Percentiles rank a stretch among this genome's conserved stretches.
These are phyloP conservation scores for Stenurella melanura DNA, from an alignment of 2,888 invertebrate genomes.

Conservation along the genomic window DNA sequence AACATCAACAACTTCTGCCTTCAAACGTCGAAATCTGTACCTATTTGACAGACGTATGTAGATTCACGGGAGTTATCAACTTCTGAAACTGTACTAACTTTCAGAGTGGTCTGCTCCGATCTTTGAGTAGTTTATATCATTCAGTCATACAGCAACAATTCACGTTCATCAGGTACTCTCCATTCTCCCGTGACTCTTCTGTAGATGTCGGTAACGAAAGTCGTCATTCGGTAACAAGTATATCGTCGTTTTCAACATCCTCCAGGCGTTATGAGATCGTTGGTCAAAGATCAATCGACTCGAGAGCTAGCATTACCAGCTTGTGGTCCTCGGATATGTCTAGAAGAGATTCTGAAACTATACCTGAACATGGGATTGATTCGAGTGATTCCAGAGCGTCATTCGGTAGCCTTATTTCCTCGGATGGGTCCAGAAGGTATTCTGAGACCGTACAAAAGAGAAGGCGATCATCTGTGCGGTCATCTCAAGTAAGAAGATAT, in stretches of 20 bases:
- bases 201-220: conserved; percentile 72
- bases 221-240: conserved; percentile 71
- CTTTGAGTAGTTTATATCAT: too few relatives aligned
- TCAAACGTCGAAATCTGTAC: too few relatives aligned
- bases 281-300: conserved; percentile 72
- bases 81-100: too few relatives aligned
- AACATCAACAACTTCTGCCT: too few relatives aligned
- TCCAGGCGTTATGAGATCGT: conserved; percentile 72
- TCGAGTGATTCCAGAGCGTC: conserved; percentile 68
- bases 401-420: conserved; percentile 65
- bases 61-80: too few relatives aligned
- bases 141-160: not conserved
- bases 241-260: conserved; percentile 72
- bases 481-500: conserved; percentile 72
- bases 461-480: conserved; percentile 68
- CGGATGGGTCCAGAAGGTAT: conserved; percentile 67
- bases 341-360: conserved; percentile 71
- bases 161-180: conserved; percentile 65
- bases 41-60: too few relatives aligned
- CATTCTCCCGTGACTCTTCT: conserved; percentile 71
- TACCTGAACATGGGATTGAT: conserved; percentile 72
- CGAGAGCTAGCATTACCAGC: conserved; percentile 71
- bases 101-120: too few relatives aligned
- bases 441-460: conserved; percentile 67
- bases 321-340: conserved; percentile 66